Evolutionary conservation across 2,888 invertebrate species (phyloP).

Genomic region (Clivina fossor): DNA sequence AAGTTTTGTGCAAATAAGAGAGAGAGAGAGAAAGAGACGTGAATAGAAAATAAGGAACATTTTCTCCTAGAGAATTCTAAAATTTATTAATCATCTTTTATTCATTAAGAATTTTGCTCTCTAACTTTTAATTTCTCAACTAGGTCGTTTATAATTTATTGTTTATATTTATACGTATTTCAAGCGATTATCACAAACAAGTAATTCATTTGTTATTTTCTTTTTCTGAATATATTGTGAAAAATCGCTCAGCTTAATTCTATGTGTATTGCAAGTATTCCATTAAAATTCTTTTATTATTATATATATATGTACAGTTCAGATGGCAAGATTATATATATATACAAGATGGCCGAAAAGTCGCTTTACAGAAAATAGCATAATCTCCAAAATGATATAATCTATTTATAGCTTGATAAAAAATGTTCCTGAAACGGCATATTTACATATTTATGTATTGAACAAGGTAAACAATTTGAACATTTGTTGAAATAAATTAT

Average conservation of each 20-base stretch:
- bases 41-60: constrained; percentile 14
- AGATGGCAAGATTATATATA: constrained; percentile 25
- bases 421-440: too few relatives aligned
- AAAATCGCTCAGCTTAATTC: background rate
- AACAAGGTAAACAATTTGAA: too few relatives aligned
- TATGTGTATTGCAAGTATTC: constrained; percentile 1
- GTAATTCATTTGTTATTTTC: background rate
- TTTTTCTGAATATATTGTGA: background rate
- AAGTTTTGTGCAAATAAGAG: constrained; percentile 9
- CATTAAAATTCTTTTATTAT: background rate
- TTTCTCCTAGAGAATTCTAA: constrained; percentile 15
- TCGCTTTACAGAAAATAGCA: too few relatives aligned
- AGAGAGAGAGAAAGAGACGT: constrained; percentile 7
- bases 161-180: too few relatives aligned
- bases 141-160: constrained; percentile 10
- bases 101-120: too few relatives aligned
- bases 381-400: too few relatives aligned
- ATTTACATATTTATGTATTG: too few relatives aligned
- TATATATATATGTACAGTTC: constrained; percentile 21
- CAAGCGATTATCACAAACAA: background rate
- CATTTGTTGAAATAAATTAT: too few relatives aligned
- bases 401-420: too few relatives aligned
- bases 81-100: too few relatives aligned
- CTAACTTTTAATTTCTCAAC: background rate
- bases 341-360: constrained; percentile 19